These are phyloP conservation scores for Planococcus citri DNA, from an alignment of 1,140 invertebrate species.

Conservation along the genomic window DNA sequence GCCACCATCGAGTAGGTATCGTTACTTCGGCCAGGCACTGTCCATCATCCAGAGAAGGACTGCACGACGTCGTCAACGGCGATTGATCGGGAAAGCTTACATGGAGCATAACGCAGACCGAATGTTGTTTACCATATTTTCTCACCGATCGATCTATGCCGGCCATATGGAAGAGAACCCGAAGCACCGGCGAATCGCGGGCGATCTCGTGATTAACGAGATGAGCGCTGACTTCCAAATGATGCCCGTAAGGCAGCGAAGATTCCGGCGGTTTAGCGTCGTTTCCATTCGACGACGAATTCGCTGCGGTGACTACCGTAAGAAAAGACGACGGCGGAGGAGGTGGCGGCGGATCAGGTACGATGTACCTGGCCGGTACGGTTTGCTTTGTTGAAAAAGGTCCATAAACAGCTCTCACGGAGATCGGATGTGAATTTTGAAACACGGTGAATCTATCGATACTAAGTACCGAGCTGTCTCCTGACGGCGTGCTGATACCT, in stretches of 20 bases:
- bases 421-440: conserved; percentile 71
- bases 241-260: conserved; percentile 44
- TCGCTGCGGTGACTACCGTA: conserved; percentile 71
- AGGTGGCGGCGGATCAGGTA: conserved; percentile 77
- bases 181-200: conserved; percentile 68
- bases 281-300: conserved; percentile 38
- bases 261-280: conserved; percentile 38
- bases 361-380: conserved; percentile 74
- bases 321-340: conserved; percentile 74
- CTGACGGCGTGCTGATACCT: neutral
- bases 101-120: conserved; percentile 61
- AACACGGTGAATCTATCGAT: conserved; percentile 75
- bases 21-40: conserved; percentile 69
- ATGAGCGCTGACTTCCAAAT: conserved; percentile 79
- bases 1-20: conserved; percentile 80
- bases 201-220: conserved; percentile 70
- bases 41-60: conserved; percentile 74
- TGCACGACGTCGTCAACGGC: conserved; percentile 65
- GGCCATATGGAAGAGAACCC: conserved; percentile 70
- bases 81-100: conserved; percentile 43
- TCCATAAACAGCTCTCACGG: conserved; percentile 75
- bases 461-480: conserved; percentile 44
- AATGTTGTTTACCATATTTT: conserved; percentile 37
- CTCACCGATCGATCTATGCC: conserved; percentile 29
- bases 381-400: conserved; percentile 88